Conservation (phyloP, 2,888 invertebrate species). For the Aphrophora alni region DNA sequence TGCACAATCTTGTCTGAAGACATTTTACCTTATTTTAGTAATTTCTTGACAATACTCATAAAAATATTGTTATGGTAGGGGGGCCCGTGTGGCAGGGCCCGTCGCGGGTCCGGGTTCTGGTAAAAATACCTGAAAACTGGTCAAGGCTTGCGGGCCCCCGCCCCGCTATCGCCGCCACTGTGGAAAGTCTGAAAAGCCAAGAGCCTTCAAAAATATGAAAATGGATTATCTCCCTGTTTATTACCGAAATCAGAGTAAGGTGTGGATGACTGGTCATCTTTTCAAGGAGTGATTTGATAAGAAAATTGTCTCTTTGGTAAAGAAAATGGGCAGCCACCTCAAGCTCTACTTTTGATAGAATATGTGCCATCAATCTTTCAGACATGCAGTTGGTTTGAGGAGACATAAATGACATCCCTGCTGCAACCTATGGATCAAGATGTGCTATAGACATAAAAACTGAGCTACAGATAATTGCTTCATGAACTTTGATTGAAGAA, state of each 20-base stretch:
- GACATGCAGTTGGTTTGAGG: constrained; percentile 4
- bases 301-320: constrained; percentile 46
- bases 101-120: too few species aligned
- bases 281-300: constrained; percentile 45
- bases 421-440: too few species aligned
- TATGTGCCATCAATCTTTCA: constrained; percentile 44
- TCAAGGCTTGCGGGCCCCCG: too few species aligned
- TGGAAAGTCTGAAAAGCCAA: too few species aligned
- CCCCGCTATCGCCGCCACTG: too few species aligned
- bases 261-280: constrained; percentile 47
- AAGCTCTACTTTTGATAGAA: constrained; percentile 48
- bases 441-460: not conserved
- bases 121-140: too few species aligned
- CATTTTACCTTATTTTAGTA: too few species aligned
- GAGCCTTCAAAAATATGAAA: constrained; percentile 48
- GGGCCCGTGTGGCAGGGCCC: too few species aligned
- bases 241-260: constrained; percentile 47
- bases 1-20: too few species aligned
- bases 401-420: constrained; percentile 21
- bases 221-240: constrained; percentile 43
- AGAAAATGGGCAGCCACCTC: constrained; percentile 36
- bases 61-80: too few species aligned
- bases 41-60: too few species aligned
- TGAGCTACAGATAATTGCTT: constrained; percentile 24
- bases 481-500: constrained; percentile 17